Percentiles rank a stretch among this genome's conserved stretches.
Evolutionary conservation across 2,797 vertebrate species (phyloP).

Genomic region (Acanthurus leucopareius): DNA sequence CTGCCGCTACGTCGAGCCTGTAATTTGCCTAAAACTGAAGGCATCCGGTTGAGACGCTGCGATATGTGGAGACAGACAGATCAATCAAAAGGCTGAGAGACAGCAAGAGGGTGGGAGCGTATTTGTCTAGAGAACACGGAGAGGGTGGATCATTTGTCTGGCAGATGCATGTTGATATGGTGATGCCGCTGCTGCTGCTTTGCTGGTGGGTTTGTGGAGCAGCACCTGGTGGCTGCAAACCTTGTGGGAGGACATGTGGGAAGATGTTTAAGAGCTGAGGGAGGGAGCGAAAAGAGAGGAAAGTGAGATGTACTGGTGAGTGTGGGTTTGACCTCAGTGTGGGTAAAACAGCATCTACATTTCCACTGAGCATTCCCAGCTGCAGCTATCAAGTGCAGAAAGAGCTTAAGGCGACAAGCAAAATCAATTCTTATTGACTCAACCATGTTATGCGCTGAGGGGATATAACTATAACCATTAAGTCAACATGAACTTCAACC

Average conservation of each 20-base stretch:
- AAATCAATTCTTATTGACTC: slow-evolving; percentile 76
- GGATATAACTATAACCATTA: slow-evolving; percentile 58
- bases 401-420: slow-evolving; percentile 58
- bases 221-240: slow-evolving; percentile 71
- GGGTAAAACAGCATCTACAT: slow-evolving; percentile 51
- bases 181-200: slow-evolving; percentile 59
- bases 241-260: slow-evolving; percentile 69
- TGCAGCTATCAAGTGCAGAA: slow-evolving; percentile 55
- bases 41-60: slow-evolving; percentile 73
- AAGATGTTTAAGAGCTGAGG: slow-evolving; percentile 66
- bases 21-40: slow-evolving; percentile 85
- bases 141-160: slow-evolving; percentile 85
- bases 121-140: slow-evolving; percentile 83
- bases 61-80: slow-evolving; percentile 73
- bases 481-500: slow-evolving; percentile 45
- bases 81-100: slow-evolving; percentile 78
- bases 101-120: slow-evolving; percentile 79
- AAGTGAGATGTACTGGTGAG: slow-evolving; percentile 68
- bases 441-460: slow-evolving; percentile 44
- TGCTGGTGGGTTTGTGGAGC: slow-evolving; percentile 47
- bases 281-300: slow-evolving; percentile 52
- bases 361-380: slow-evolving; percentile 57
- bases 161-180: slow-evolving; percentile 80
- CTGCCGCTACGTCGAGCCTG: slow-evolving; percentile 76
- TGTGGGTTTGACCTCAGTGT: slow-evolving; percentile 70